Percentiles rank a stretch among this genome's conserved stretches.
phyloP scores from a whole-genome alignment of 2,113 vertebrate genomes.

The Coracopsis vasa region DNA sequence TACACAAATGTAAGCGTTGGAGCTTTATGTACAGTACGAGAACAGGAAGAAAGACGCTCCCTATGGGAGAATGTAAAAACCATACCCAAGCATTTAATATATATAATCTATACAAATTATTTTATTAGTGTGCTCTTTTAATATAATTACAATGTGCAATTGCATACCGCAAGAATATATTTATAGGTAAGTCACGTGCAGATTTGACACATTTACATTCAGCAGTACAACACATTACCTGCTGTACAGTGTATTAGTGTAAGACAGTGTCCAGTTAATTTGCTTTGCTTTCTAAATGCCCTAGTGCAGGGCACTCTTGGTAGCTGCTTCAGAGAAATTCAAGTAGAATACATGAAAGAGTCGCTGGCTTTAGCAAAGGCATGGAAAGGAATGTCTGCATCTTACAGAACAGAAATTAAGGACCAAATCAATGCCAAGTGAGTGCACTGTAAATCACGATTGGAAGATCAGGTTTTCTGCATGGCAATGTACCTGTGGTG shows the following conservation, averaged over 20 bases:
- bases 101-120: conserved; percentile 83
- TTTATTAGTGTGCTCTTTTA: conserved; percentile 85
- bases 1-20: conserved; percentile 54
- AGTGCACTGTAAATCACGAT: neutral
- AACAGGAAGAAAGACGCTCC: conserved; percentile 71
- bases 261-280: conserved; percentile 52
- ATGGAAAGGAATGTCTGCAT: conserved; percentile 33
- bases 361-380: conserved; percentile 68
- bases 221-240: conserved; percentile 59
- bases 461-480: conserved; percentile 24
- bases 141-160: conserved; percentile 83
- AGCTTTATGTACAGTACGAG: conserved; percentile 68
- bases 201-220: conserved; percentile 67
- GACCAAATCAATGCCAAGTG: conserved; percentile 8
- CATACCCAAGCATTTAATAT: conserved; percentile 79
- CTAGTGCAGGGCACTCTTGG: conserved; percentile 43
- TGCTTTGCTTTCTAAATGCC: conserved; percentile 36
- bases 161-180: conserved; percentile 76
- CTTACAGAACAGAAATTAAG: conserved; percentile 11
- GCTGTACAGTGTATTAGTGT: conserved; percentile 41
- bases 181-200: conserved; percentile 70
- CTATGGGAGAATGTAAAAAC: conserved; percentile 78
- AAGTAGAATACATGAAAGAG: conserved; percentile 66
- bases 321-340: conserved; percentile 76
- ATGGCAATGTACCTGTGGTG: conserved; percentile 19